phyloP scores from a whole-genome alignment of 2,113 vertebrate genomes.

The Paracanthobrama guichenoti region DNA sequence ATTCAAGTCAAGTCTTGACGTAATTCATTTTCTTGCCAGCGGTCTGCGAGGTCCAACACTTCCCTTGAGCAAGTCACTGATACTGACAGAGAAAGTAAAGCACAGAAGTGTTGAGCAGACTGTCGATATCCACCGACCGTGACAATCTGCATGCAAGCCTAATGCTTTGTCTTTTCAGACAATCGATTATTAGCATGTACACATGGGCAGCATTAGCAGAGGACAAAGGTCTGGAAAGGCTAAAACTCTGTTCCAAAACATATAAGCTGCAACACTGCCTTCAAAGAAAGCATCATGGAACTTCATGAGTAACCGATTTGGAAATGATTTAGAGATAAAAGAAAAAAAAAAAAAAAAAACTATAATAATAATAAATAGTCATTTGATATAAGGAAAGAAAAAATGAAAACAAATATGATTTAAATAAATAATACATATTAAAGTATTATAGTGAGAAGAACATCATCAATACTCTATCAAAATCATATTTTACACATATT shows the following conservation, averaged over 20 bases:
- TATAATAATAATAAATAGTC: too few relatives aligned
- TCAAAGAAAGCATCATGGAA: not conserved
- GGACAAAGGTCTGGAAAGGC: conserved; percentile 43
- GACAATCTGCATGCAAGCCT: conserved; percentile 57
- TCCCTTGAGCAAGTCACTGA: conserved; percentile 25
- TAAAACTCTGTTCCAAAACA: conserved; percentile 40
- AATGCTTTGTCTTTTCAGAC: conserved; percentile 55
- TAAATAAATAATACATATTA: too few relatives aligned
- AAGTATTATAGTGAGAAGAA: too few relatives aligned
- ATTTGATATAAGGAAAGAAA: too few relatives aligned
- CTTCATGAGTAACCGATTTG: too few relatives aligned
- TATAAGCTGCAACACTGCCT: not conserved
- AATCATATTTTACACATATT: too few relatives aligned
- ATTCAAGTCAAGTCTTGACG: conserved; percentile 39
- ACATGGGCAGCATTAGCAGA: conserved; percentile 48
- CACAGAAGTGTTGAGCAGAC: conserved; percentile 4
- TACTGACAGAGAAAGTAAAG: conserved; percentile 2
- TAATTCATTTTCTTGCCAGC: conserved; percentile 34
- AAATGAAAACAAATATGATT: too few relatives aligned
- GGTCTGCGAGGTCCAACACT: conserved; percentile 4
- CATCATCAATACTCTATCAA: too few relatives aligned
- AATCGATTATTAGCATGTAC: conserved; percentile 55
- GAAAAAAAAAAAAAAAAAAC: too few relatives aligned
- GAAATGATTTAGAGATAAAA: too few relatives aligned
- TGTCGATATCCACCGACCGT: conserved; percentile 59